These are phyloP conservation scores for Alosa sapidissima DNA, from an alignment of 2,797 vertebrate species.

Conservation along the genomic window DNA sequence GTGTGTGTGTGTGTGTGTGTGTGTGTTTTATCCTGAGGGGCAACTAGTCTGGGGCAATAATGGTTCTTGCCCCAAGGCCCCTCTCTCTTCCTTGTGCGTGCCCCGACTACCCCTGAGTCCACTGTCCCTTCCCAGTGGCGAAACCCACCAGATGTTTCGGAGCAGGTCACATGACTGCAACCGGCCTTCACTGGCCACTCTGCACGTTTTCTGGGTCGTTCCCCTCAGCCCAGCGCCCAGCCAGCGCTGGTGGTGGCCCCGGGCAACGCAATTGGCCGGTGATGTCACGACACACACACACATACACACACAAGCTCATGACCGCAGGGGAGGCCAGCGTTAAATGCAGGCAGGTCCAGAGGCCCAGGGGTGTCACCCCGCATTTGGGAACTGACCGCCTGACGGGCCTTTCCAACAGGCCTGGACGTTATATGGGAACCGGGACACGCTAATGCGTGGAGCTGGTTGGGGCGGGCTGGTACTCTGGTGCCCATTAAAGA, in stretches of 20 bases:
- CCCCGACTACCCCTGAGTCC: background rate
- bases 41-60: background rate
- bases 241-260: constrained; percentile 49
- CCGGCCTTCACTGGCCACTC: constrained; percentile 50
- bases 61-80: background rate
- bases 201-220: constrained; percentile 73
- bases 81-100: background rate
- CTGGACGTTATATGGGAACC: constrained; percentile 62
- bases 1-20: background rate
- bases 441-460: constrained; percentile 71
- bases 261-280: constrained; percentile 57
- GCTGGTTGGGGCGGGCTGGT: constrained; percentile 74
- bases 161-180: constrained; percentile 52
- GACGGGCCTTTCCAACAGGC: constrained; percentile 60
- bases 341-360: constrained; percentile 76
- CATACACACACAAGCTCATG: constrained; percentile 29
- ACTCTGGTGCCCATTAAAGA: constrained; percentile 78
- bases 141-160: constrained; percentile 66
- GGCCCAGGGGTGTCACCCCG: constrained; percentile 69
- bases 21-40: background rate
- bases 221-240: constrained; percentile 28
- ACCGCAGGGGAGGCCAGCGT: constrained; percentile 61
- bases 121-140: constrained; percentile 29
- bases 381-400: constrained; percentile 68
- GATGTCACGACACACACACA: constrained; percentile 36